Base-by-base conservation (phyloP, 2,113 vertebrate species). In the Deroptyus accipitrinus region DNA sequence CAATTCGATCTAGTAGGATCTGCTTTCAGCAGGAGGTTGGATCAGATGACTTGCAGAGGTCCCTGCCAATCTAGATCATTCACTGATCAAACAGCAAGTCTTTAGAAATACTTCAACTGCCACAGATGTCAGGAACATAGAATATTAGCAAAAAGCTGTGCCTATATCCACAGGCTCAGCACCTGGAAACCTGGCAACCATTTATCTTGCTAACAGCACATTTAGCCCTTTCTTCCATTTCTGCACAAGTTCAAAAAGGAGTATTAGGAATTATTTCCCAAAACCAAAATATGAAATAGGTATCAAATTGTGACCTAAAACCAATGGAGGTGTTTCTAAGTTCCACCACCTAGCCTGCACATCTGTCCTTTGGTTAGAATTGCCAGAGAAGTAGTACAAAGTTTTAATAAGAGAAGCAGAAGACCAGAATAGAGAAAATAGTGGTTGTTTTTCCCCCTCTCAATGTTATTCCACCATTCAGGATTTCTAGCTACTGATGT, bases 21-120 rank as follows among this genome's bases (percentile, higher is more conserved):
- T 85, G 54, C 79, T 96, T 95, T 85, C 82, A 90, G 42, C 62
- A 66, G 17, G 19, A 88, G 49, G 24, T 20, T 92, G 54, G 57
- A 93, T 93, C 54, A 92, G 67, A 62, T 85, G 24, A 62, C 92
- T 87, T 88, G 49, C 72, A 93, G 75, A 83, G 66, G 59, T 25
- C 22, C 31, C 31, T 57, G 52, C 37, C 72, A 75, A 86, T 62
- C 49, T 83, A 88, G 68, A 78, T 89, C 78, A 69, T n/a, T 74
- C 88, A 74, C 42, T 54, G 72, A 94, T 46, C 59, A 77, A 88
- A 66, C 35, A 79, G 48, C 28, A 94, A 57, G 72, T 77, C 67
- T 86, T 94, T 19, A 66, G 67, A 93, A 92, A 94, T 52, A 81
- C 48, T 18, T 66, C 39, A 84, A 57, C 37, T 83, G 31, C 13